These are phyloP conservation scores for Zapornia atra DNA, from an alignment of 2,113 vertebrate species.

Conservation along the genomic window DNA sequence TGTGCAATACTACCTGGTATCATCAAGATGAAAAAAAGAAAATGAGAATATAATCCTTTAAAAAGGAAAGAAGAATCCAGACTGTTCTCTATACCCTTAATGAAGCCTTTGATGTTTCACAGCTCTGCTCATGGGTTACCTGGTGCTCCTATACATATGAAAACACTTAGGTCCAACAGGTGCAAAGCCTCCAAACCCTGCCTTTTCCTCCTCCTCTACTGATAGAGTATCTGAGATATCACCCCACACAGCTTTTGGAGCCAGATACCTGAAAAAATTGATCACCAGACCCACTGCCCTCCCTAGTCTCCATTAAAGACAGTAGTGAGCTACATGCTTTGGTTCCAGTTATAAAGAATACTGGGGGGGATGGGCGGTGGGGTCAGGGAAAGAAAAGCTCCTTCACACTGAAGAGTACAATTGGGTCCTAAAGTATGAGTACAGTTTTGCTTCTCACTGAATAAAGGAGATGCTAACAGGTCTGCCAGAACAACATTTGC, in stretches of 20 bases:
- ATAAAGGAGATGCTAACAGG: not conserved
- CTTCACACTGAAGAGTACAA: not conserved
- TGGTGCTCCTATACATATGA: not conserved
- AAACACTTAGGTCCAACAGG: not conserved
- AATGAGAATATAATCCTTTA: not conserved
- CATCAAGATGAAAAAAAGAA: not conserved
- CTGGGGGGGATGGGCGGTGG: too few species aligned
- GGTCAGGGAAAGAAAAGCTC: not conserved
- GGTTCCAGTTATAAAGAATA: not conserved
- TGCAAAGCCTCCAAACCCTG: not conserved
- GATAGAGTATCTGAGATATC: not conserved
- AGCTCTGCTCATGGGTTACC: not conserved
- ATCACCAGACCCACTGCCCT: not conserved
- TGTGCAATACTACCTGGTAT: not conserved
- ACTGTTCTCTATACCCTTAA: not conserved
- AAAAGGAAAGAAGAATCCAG: not conserved
- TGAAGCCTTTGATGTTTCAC: not conserved
- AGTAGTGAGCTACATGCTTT: not conserved
- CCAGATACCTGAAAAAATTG: not conserved
- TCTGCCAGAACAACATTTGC: not conserved
- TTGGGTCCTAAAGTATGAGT: not conserved
- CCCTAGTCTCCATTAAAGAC: not conserved
- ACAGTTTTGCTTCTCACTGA: not conserved
- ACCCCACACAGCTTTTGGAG: not conserved
- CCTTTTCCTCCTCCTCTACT: not conserved